Conservation (phyloP, 2,797 vertebrate genomes). For the Chiloscyllium punctatum region DNA sequence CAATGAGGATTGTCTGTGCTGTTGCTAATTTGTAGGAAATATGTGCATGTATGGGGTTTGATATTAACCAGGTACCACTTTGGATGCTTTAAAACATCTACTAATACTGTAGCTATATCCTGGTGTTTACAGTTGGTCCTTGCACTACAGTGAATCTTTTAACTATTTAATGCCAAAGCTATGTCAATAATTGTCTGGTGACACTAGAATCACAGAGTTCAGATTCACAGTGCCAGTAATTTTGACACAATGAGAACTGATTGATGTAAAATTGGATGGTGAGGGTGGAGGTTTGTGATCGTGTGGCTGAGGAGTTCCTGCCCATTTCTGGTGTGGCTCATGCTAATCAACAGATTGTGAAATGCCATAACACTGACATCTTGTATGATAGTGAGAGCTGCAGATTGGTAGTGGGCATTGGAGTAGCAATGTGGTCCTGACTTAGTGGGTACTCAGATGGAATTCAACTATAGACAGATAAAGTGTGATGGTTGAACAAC, state of each 20-base stretch:
- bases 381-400: no score
- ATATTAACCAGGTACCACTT: conserved; percentile 10
- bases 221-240: neutral
- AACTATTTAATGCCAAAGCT: neutral
- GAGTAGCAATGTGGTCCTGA: no score
- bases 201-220: neutral
- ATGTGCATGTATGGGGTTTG: neutral
- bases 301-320: neutral
- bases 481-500: no score
- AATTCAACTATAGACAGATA: no score
- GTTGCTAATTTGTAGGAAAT: neutral
- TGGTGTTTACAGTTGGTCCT: neutral
- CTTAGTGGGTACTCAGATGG: no score
- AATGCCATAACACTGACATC: neutral
- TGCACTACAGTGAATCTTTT: neutral
- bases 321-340: neutral
- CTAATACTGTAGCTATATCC: no score
- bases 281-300: no score
- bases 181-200: neutral
- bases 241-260: neutral
- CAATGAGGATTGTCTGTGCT: neutral
- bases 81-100: neutral
- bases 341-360: neutral
- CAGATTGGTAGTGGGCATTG: no score
- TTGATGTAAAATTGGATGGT: neutral